Evolutionary conservation across 2,888 invertebrate genomes (phyloP).

Genomic region (Alsophila aescularia): DNA sequence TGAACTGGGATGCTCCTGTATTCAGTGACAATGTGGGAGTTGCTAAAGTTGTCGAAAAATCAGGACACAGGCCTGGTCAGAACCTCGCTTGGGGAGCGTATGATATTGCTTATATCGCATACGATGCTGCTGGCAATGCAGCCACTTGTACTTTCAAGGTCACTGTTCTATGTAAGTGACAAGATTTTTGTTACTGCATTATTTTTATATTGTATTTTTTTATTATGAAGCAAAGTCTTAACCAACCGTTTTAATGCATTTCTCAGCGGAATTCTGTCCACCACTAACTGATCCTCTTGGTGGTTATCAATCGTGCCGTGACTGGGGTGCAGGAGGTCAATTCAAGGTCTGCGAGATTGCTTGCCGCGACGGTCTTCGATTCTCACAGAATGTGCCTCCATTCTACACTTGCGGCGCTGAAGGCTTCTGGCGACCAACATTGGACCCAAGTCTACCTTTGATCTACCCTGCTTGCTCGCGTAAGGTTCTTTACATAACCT

Average conservation of each 20-base stretch:
- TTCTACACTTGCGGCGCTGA: slow-evolving; percentile 99
- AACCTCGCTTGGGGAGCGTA: slow-evolving; percentile 96
- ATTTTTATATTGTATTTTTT: background rate
- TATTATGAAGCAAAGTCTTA: background rate
- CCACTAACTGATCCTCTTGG: slow-evolving; percentile 94
- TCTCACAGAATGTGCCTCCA: slow-evolving; percentile 96
- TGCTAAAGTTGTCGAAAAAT: slow-evolving; percentile 91
- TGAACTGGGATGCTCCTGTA: slow-evolving; percentile 96
- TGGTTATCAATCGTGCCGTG: slow-evolving; percentile 95
- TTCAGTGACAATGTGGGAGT: slow-evolving; percentile 96
- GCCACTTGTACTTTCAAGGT: slow-evolving; percentile 96
- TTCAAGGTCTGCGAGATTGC: slow-evolving; percentile 97
- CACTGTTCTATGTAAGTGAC: slow-evolving; percentile 91
- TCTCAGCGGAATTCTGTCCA: slow-evolving; percentile 95
- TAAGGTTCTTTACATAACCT: slow-evolving; percentile 68
- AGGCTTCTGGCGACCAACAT: slow-evolving; percentile 98
- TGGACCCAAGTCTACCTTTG: slow-evolving; percentile 90
- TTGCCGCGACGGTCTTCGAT: slow-evolving; percentile 93
- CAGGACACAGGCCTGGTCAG: slow-evolving; percentile 94
- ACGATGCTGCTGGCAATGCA: slow-evolving; percentile 95
- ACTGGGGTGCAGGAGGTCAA: slow-evolving; percentile 98
- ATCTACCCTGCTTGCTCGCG: slow-evolving; percentile 97
- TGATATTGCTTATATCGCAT: slow-evolving; percentile 96
- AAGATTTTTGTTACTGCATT: too few relatives aligned
- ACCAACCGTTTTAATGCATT: background rate